Base-by-base conservation (phyloP, 2,888 invertebrate species). In the Caenorhabditis sinica region DNA sequence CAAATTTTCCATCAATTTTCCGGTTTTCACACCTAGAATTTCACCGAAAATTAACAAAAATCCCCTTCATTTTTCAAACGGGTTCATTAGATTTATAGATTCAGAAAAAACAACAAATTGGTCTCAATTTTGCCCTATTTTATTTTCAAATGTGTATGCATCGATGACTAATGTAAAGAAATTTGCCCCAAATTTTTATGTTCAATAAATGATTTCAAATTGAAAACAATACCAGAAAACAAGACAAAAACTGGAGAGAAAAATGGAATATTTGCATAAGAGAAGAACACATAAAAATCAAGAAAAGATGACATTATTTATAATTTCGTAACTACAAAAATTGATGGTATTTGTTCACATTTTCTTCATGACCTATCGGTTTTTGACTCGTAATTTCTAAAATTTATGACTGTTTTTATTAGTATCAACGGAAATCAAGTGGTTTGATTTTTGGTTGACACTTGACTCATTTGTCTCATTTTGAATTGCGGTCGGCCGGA, bases 81-180 rank as follows among this genome's bases (percentile, higher is more conserved):
- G 75, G 75, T 66, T 66, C 40, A 66, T 66, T 75, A 66, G 66
- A 74, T 43, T 40, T 40, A n/a, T n/a, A 33, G 33, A 33, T 40
- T 13, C 40, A 56, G 56, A 56, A 51, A 45, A 66, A 74, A 40
- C 53, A 73, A 49, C 49, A 6, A 6, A 6, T 40, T 74, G 74
- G 74, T 74, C 74, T 74, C 74, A 65, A 51, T 51, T 61, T 49
- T 73, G 36, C n/a, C 5, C 33, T 60, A 3, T 56, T 13, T 25
- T 56, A 28, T 56, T 56, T 56, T 56, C 20, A 56, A 28, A 25
- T 56, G 30, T 45, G 43, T 72, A 72, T 72, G 71, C 71, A 72
- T 72, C 72, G 49, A 60, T 40, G 40, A 40, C 13, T 40, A 40
- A 40, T 40, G 40, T 40, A 2, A 13, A 60, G n/a, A 20, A 72